Base-by-base conservation (phyloP, 1,140 invertebrate species). In the Ylistrum balloti region DNA sequence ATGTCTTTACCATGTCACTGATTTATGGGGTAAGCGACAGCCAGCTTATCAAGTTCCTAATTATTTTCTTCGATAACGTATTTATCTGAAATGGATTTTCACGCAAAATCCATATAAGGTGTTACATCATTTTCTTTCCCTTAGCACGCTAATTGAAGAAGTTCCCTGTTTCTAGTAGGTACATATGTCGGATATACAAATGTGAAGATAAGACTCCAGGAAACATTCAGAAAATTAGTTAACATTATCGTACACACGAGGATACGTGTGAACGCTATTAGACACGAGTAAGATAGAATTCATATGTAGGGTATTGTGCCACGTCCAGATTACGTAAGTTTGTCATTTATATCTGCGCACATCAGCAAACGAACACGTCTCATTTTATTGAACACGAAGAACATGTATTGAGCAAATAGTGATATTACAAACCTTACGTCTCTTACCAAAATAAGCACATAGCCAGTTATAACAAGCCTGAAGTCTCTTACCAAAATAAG, bases 81-180 rank as follows among this genome's bases (percentile, higher is more conserved):
- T 74, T 74, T 28, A 74, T 28, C 56, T n/a, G n/a, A 74, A 74
- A 74, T 74, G 56, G 56, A 74, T 74, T 74, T 74, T 74, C 56
- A 74, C 56, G 56, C 56, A 74, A 74, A 74, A 5, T 5, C 22
- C 56, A 74, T 74, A n/a, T 74, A 11, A n/a, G 28, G 56, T 74
- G 56, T n/a, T 9, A 74, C 56, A 74, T 74, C n/a, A 74, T 28
- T 74, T 74, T 74, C 56, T n/a, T 5, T 17, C 7, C 28, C 56
- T 74, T 74, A 74, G n/a, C 56, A 28, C 9, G 56, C 17, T 74
- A 74, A 74, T 74, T 74, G n/a, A 7, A 74, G n/a, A 28, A 7
- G 5, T 74, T 11, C 56, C n/a, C 56, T n/a, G 28, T 0, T 74
- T 7, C 22, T 3, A 17, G 28, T n/a, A 74, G 17, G 45, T 56